Evolutionary conservation across 2,888 invertebrate species (phyloP), one percentile per base, ranked within the genome.

Genomic region (Ophioninae sp.): DNA sequence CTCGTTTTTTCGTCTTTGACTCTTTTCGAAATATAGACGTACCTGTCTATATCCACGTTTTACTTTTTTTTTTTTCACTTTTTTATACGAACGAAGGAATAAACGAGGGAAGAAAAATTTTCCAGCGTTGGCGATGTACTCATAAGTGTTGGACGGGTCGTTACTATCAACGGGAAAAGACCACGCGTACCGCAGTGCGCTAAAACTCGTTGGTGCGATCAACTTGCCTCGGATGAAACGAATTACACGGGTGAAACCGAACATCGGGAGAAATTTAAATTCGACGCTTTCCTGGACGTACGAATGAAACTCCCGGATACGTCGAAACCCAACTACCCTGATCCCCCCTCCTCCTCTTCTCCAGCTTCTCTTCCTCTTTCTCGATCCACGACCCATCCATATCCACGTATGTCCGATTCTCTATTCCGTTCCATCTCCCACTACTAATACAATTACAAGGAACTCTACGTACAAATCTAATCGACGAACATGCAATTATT

Each of bases 401-500:
- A 21, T 21, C 1, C n/a, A 44, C n/a, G 68, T 39, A 59, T 41
- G 44, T 37, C 37, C 62, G 30, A 23, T 64, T 67, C n/a, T 59
- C 77, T 57, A 59, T 67, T 80, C 80, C 21, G 56, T 67, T 62
- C 74, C 41, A 59, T 69, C 59, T 10, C 62, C 75, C 70, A 72
- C 86, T 86, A 87, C 87, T 89, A 86, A 90, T 89, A 88, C 87
- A 88, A 89, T 90, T 89, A 89, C 88, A 80, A 86, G 75, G 84
- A 84, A 78, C 84, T 72, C 81, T 59, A 67, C 84, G 89, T 90
- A 89, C 90, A 91, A 91, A 91, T 91, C 89, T 89, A 91, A 91
- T 91, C 90, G 90, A 88, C 89, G 89, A 79, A 80, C 87, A 85
- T 89, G 89, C 89, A 91, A 90, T 91, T 90, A 90, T 90, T 91